These are phyloP conservation scores for Progne subis DNA, from an alignment of 2,113 vertebrate genomes.

Conservation along the genomic window DNA sequence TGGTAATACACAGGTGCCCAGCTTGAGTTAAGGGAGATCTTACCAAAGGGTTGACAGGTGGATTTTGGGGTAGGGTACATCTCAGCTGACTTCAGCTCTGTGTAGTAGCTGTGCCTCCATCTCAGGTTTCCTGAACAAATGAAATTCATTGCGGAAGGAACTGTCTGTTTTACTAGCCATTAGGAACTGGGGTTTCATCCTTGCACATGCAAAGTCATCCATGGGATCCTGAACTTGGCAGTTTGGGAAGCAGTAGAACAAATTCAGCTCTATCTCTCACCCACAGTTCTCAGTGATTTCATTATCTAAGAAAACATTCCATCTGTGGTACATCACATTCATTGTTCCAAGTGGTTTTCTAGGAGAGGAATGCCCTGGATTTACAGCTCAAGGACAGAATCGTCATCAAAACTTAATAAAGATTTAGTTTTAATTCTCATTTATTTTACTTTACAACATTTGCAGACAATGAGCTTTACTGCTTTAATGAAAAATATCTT, in stretches of 20 bases:
- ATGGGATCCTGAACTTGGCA: background rate
- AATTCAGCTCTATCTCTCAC: background rate
- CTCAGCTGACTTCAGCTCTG: background rate
- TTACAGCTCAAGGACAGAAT: constrained; percentile 6
- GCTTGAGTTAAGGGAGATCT: background rate
- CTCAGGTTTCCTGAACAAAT: background rate
- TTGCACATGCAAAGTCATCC: background rate
- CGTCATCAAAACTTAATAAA: constrained; percentile 19
- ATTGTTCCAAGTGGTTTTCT: background rate
- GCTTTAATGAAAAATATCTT: background rate
- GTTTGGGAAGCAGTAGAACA: background rate
- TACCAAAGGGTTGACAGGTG: background rate
- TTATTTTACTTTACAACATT: constrained; percentile 25
- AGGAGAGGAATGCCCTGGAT: background rate
- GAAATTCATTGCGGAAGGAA: background rate
- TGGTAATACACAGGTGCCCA: background rate
- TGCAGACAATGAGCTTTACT: background rate
- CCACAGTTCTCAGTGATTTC: background rate
- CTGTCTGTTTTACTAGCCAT: background rate
- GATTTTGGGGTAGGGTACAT: background rate
- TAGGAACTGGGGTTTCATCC: background rate
- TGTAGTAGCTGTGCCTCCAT: background rate
- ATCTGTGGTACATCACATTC: background rate
- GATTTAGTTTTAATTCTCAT: constrained; percentile 25
- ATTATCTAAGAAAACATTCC: background rate